Conservation (phyloP, 1,140 invertebrate species). For the Orius insidiosus region DNA sequence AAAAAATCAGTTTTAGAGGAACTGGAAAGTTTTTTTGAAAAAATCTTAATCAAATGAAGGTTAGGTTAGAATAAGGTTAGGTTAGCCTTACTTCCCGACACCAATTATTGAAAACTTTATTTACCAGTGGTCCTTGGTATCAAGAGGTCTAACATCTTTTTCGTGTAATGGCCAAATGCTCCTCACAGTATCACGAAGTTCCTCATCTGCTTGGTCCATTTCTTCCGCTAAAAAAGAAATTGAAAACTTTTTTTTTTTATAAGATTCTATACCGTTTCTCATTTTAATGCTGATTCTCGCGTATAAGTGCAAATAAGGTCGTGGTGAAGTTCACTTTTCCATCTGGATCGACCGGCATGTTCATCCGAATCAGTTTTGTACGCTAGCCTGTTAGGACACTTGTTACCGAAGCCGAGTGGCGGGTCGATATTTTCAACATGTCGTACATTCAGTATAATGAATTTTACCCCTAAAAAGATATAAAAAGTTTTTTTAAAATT, state of each 20-base stretch:
- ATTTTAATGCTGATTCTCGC: slow-evolving; percentile 99
- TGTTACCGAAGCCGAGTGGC: slow-evolving; percentile 97
- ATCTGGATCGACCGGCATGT: slow-evolving; percentile 93
- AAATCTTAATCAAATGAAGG: too few species aligned
- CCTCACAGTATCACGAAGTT: slow-evolving; percentile 86
- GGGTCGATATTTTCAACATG: slow-evolving; percentile 99
- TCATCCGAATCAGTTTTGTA: slow-evolving; percentile 99
- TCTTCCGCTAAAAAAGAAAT: slow-evolving; percentile 59
- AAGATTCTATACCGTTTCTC: slow-evolving; percentile 83
- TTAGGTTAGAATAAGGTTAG: too few species aligned
- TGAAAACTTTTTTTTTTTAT: too few species aligned
- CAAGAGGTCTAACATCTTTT: slow-evolving; percentile 90
- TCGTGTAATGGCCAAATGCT: slow-evolving; percentile 98
- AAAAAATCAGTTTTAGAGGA: too few species aligned
- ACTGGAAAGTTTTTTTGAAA: too few species aligned
- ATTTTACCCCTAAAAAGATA: slow-evolving; percentile 73
- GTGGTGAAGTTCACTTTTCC: slow-evolving; percentile 97
- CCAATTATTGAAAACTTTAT: too few species aligned
- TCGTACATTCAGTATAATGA: slow-evolving; percentile 98
- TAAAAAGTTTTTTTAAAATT: slow-evolving; percentile 16
- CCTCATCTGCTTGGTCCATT: slow-evolving; percentile 97
- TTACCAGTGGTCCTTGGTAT: slow-evolving; percentile 74
- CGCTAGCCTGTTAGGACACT: slow-evolving; percentile 96
- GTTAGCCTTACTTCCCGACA: too few species aligned
- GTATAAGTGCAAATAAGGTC: slow-evolving; percentile 91